Evolutionary conservation across 2,888 invertebrate species (phyloP).

Genomic region (Anticlea derivata): DNA sequence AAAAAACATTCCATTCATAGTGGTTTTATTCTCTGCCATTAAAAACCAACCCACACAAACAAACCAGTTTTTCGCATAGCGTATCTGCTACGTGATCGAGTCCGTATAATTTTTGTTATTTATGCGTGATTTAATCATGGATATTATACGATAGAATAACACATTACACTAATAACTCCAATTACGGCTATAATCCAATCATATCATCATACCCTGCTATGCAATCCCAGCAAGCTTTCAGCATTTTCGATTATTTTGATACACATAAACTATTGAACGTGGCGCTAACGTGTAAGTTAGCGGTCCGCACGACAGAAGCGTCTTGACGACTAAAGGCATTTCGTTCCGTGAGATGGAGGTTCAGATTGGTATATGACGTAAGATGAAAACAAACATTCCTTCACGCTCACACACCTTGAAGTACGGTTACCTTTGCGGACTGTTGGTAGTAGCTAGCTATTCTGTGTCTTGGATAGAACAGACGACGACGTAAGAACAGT

Average conservation of each 20-base stretch:
- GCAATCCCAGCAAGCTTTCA: constrained; percentile 76
- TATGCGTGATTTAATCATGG: constrained; percentile 3
- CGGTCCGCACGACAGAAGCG: constrained; percentile 45
- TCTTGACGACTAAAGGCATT: constrained; percentile 45
- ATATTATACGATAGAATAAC: constrained; percentile 2
- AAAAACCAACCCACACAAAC: not conserved
- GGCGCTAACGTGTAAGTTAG: constrained; percentile 32
- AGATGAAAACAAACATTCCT: constrained; percentile 71
- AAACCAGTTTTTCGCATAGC: not conserved
- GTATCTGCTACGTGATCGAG: too few relatives aligned
- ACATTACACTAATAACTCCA: not conserved
- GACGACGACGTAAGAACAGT: constrained; percentile 51
- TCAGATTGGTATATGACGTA: constrained; percentile 64
- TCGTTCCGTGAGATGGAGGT: constrained; percentile 48
- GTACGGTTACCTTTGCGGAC: constrained; percentile 11
- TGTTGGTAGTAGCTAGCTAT: constrained; percentile 4
- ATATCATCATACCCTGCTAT: constrained; percentile 65
- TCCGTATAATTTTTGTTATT: not conserved
- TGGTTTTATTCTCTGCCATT: too few relatives aligned
- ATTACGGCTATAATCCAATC: constrained; percentile 10
- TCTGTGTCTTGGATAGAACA: constrained; percentile 1
- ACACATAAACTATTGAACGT: constrained; percentile 46
- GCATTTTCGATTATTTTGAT: constrained; percentile 56
- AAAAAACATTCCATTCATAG: not conserved
- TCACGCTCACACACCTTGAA: constrained; percentile 36